These are phyloP conservation scores for Molossus molossus DNA, from an alignment of 2,797 vertebrate species.

Conservation along the genomic window DNA sequence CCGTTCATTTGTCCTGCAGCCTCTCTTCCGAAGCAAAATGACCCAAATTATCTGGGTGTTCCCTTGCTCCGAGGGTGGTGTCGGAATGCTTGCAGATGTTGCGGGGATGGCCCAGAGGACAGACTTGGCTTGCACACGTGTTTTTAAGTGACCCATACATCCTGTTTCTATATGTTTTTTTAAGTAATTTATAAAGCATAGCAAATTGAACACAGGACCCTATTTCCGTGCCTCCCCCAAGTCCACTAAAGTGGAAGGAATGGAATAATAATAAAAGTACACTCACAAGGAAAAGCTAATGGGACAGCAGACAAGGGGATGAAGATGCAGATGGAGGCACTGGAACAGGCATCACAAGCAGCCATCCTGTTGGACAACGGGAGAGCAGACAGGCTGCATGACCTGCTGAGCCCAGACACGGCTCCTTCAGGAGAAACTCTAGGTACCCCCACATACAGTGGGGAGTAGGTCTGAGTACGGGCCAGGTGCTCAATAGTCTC, in stretches of 20 bases:
- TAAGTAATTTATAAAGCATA: background rate
- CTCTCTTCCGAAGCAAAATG: slow-evolving; percentile 64
- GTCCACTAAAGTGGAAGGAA: background rate
- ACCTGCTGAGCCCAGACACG: background rate
- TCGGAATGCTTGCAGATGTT: background rate
- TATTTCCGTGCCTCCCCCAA: background rate
- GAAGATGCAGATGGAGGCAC: too few species aligned
- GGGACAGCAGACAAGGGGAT: too few species aligned
- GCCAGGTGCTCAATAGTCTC: fast-evolving
- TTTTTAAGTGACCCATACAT: background rate
- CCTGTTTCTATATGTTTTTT: background rate
- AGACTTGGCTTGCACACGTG: background rate
- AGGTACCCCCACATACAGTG: background rate
- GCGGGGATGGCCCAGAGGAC: background rate
- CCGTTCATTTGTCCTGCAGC: slow-evolving; percentile 53
- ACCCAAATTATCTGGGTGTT: slow-evolving; percentile 37
- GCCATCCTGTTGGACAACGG: fast-evolving
- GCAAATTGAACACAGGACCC: background rate
- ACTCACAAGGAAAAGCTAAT: background rate
- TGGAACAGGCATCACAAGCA: fast-evolving
- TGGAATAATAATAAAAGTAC: background rate
- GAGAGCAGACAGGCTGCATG: background rate
- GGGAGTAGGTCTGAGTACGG: background rate
- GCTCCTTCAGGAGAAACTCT: background rate
- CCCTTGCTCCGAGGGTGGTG: background rate